Base-by-base conservation (phyloP, 2,113 vertebrate genomes). In the Monopterus albus region DNA sequence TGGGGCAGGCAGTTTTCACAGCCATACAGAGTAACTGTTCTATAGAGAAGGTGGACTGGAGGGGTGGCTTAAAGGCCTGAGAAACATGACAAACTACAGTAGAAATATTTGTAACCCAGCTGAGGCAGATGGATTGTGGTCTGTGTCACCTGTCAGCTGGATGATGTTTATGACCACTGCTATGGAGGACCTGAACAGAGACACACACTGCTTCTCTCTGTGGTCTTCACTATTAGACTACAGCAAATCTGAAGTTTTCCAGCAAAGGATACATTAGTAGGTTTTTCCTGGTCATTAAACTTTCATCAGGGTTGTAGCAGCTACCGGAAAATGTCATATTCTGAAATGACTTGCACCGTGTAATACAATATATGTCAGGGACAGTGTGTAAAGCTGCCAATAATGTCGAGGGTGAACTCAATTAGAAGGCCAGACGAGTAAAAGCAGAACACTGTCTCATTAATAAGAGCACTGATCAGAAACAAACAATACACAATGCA, bases 261-360 rank as follows among this genome's bases (percentile, higher is more conserved):
- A 67, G 49, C n/a, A 39, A 9, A 40, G 67, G 81, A 66, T 78
- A 75, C 57, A 66, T 76, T 66, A 67, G 47, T 72, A 50, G 60
- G 40, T 76, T 70, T 76, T 69, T 74, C 68, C 60, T 45, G 47
- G 72, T 82, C 75, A 85, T 83, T 83, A 81, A 85, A 79, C 68
- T 76, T 85, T 77, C 65, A 81, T 79, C 31, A 71, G 72, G 25
- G 53, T 28, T n/a, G 55, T 13, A 64, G 63, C 57, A 36, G 75
- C 55, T 28, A 60, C 49, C 62, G 71, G 59, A 81, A 83, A 35
- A 53, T 77, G 67, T 56, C 55, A 42, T 33, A 18, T 36, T 75
- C 43, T 55, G 55, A 72, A 75, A 67, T 29, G 58, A 5, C 56
- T 43, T 43, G 50, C 39, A 49, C 38, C 31, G 36, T 38, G 46